Conservation (phyloP, 2,113 vertebrate genomes). For the Crocuta crocuta region DNA sequence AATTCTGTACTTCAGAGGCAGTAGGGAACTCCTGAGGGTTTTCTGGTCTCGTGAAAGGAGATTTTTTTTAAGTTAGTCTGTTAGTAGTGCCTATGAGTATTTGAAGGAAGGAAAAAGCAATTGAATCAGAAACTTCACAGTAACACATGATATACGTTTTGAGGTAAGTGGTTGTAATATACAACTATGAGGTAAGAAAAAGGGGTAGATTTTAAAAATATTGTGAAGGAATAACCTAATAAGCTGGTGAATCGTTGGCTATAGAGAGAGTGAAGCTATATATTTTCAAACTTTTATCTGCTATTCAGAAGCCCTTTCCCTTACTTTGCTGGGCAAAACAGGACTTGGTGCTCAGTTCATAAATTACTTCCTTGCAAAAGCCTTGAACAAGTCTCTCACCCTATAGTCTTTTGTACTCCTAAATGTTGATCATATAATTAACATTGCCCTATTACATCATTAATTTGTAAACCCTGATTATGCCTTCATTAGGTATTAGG, state of each 20-base stretch:
- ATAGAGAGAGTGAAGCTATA: not conserved
- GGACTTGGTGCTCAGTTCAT: not conserved
- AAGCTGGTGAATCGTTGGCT: not conserved
- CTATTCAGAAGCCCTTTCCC: not conserved
- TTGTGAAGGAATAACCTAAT: not conserved
- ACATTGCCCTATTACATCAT: not conserved
- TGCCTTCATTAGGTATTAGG: conserved; percentile 41
- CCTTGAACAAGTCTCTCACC: not conserved
- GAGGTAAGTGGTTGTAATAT: not conserved
- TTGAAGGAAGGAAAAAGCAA: conserved; percentile 40
- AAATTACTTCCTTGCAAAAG: conserved; percentile 33
- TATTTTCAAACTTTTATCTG: not conserved
- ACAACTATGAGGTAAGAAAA: not conserved
- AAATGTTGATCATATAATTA: conserved; percentile 55
- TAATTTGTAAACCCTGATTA: not conserved
- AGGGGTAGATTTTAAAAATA: not conserved
- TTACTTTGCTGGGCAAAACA: conserved; percentile 31
- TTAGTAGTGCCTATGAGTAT: not conserved
- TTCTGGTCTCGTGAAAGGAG: not conserved
- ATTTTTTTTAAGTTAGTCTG: not conserved
- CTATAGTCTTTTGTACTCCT: not conserved
- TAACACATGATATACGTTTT: not conserved
- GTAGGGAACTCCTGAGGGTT: not conserved
- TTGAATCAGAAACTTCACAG: conserved; percentile 15
- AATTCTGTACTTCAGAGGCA: conserved; percentile 49